Percentiles rank a stretch among this genome's conserved stretches.
Conservation (phyloP, 1,140 invertebrate species). For the Drosophila paulistorum region DNA sequence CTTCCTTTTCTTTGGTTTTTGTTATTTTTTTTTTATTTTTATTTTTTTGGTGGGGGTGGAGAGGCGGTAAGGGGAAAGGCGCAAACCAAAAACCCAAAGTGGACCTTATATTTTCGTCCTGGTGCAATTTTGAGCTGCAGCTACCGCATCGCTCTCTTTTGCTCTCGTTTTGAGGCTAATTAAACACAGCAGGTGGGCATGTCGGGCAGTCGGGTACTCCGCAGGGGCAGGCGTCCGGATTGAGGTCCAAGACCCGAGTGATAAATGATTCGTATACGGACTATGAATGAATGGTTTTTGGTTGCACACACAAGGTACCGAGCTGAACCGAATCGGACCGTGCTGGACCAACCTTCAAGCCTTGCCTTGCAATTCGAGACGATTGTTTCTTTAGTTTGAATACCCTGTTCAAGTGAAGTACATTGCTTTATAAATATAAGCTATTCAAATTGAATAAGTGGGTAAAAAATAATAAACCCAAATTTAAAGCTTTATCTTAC, state of each 20-base stretch:
- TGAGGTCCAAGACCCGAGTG: conserved; percentile 36
- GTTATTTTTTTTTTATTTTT: conserved; percentile 1
- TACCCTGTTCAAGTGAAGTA: background rate
- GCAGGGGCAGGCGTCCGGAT: background rate
- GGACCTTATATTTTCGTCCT: conserved; percentile 20
- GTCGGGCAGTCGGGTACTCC: background rate
- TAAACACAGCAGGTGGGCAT: conserved; percentile 53
- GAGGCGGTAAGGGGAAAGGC: background rate
- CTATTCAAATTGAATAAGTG: too few species aligned
- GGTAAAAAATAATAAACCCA: too few species aligned
- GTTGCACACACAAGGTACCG: background rate
- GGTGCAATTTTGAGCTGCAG: conserved; percentile 13
- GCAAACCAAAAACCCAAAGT: background rate
- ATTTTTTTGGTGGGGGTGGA: background rate
- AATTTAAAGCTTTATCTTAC: too few species aligned
- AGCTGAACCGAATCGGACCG: background rate
- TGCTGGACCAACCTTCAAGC: conserved; percentile 1
- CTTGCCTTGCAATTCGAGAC: conserved; percentile 11
- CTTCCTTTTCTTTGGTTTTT: conserved; percentile 8
- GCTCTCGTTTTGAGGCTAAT: conserved; percentile 45
- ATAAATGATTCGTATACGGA: conserved; percentile 52
- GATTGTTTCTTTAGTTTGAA: conserved; percentile 7
- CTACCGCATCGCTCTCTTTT: background rate
- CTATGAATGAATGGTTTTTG: conserved; percentile 52
- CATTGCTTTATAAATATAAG: too few species aligned